These are phyloP conservation scores for Choloepus hoffmanni DNA, from an alignment of 2,113 vertebrate genomes.

Conservation along the genomic window DNA sequence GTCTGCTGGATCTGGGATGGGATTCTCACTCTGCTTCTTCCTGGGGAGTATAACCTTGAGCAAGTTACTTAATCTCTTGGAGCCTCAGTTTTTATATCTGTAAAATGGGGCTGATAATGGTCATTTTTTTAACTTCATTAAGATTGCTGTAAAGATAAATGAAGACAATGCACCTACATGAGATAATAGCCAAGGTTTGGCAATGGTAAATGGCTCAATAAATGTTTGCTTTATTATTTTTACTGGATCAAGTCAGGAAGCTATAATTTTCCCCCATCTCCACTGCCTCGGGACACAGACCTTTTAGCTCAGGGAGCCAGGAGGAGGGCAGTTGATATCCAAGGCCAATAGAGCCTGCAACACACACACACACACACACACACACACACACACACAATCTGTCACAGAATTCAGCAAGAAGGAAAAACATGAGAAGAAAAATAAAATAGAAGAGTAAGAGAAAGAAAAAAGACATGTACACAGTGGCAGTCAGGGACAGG, in stretches of 20 bases:
- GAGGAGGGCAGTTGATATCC: not conserved
- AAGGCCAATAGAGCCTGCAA: not conserved
- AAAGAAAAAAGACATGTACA: not conserved
- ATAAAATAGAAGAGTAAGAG: not conserved
- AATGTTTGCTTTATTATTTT: not conserved
- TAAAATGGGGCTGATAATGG: not conserved
- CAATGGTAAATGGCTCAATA: not conserved
- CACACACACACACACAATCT: not conserved
- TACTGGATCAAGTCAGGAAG: slow-evolving; percentile 41
- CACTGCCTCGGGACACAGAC: not conserved
- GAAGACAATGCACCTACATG: not conserved
- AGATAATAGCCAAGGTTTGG: not conserved
- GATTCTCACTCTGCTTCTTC: not conserved
- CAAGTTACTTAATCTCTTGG: not conserved
- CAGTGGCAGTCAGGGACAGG: not conserved
- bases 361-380: not conserved
- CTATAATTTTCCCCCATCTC: not conserved
- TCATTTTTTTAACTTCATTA: not conserved
- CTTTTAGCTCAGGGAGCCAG: not conserved
- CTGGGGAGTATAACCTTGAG: not conserved
- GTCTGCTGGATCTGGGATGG: not conserved
- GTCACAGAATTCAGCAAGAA: not conserved
- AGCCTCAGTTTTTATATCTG: slow-evolving; percentile 32
- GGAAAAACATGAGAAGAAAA: not conserved
- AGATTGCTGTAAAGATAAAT: slow-evolving; percentile 48